These are phyloP conservation scores for Blastomussa wellsi DNA, from an alignment of 92 coral and sea anemone genomes.

Conservation along the genomic window DNA sequence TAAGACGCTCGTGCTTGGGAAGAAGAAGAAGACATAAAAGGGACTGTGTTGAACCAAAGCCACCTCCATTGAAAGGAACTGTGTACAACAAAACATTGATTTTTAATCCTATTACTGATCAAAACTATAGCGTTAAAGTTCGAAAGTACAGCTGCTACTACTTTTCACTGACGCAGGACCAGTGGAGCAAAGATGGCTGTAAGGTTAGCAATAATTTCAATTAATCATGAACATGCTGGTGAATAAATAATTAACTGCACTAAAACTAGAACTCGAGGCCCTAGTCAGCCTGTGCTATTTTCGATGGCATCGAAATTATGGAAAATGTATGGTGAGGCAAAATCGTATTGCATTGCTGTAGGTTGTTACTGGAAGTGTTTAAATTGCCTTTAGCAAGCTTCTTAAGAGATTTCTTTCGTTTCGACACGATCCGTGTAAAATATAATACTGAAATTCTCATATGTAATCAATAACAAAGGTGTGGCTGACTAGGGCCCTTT, in stretches of 20 bases:
- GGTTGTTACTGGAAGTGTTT: too few relatives aligned
- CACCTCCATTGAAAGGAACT: conserved; percentile 29
- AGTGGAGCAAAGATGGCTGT: conserved; percentile 53
- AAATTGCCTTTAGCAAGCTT: too few relatives aligned
- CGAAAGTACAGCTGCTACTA: conserved; percentile 53
- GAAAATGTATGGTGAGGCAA: too few relatives aligned
- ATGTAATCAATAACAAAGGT: too few relatives aligned
- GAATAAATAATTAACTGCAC: not conserved
- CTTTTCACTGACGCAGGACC: conserved; percentile 42
- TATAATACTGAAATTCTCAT: too few relatives aligned
- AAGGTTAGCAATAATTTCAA: conserved; percentile 44
- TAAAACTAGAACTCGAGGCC: not conserved
- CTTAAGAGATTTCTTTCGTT: too few relatives aligned
- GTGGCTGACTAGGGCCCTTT: too few relatives aligned
- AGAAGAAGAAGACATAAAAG: conserved; percentile 34
- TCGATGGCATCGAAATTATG: too few relatives aligned
- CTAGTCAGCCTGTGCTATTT: too few relatives aligned
- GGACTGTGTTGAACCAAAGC: conserved; percentile 56
- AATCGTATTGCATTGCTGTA: too few relatives aligned
- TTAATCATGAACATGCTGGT: too few relatives aligned
- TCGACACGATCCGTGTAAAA: too few relatives aligned
- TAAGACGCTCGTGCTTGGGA: conserved; percentile 52
- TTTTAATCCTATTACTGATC: conserved; percentile 48
- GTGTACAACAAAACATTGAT: conserved; percentile 23
- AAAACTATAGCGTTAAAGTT: conserved; percentile 45